phyloP scores from a whole-genome alignment of 1,140 invertebrate genomes.

The Formica exsecta region DNA sequence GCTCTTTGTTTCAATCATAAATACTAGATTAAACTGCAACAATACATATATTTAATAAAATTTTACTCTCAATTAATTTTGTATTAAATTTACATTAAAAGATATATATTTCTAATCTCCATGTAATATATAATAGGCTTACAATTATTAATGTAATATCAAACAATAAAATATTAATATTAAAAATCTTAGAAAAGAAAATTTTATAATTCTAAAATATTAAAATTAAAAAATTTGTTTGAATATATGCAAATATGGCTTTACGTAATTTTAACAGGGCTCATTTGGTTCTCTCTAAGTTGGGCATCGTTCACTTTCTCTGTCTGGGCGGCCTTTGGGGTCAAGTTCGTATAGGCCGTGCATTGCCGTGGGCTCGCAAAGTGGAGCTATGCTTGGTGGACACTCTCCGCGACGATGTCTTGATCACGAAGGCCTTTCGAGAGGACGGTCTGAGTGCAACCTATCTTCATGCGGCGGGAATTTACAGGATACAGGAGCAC shows the following conservation, averaged over 20 bases:
- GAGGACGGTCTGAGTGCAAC: slow-evolving; percentile 79
- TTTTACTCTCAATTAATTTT: not conserved
- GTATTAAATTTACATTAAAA: not conserved
- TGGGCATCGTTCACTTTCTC: slow-evolving; percentile 82
- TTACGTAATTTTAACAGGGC: slow-evolving; percentile 70
- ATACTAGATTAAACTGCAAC: not conserved
- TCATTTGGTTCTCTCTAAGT: slow-evolving; percentile 80
- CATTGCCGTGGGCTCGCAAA: slow-evolving; percentile 82
- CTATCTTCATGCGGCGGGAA: slow-evolving; percentile 79
- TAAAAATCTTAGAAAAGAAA: no score
- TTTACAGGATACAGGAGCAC: slow-evolving; percentile 80
- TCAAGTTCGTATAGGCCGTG: slow-evolving; percentile 82
- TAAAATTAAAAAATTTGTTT: not conserved
- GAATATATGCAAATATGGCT: not conserved
- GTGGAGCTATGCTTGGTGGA: slow-evolving; percentile 82
- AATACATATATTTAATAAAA: not conserved
- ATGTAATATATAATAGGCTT: not conserved
- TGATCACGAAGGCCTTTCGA: slow-evolving; percentile 82
- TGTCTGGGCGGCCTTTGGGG: slow-evolving; percentile 83
- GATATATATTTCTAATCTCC: not conserved
- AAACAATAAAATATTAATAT: no score
- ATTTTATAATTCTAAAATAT: no score
- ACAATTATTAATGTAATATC: not conserved
- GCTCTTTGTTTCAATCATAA: not conserved
- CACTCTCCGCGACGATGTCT: slow-evolving; percentile 80